These are phyloP conservation scores for Halictus ligatus DNA, from an alignment of 2,888 invertebrate species.

Conservation along the genomic window DNA sequence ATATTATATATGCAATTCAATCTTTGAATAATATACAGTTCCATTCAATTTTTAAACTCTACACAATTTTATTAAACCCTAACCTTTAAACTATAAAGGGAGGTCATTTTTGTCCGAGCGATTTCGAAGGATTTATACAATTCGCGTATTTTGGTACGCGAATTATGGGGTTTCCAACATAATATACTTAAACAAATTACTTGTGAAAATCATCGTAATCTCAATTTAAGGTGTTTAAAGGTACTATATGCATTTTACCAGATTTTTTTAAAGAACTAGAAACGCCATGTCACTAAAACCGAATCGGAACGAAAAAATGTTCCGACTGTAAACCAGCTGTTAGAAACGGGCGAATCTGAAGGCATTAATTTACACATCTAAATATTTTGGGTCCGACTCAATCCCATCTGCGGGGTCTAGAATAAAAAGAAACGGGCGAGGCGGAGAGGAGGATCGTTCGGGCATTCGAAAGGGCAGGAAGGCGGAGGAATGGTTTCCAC, in stretches of 20 bases:
- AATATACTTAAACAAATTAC: background rate
- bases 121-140: no score
- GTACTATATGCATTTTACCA: no score
- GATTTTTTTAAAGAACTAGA: no score
- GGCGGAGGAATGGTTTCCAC: slow-evolving; percentile 41
- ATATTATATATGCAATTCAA: background rate
- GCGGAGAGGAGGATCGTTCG: slow-evolving; percentile 24
- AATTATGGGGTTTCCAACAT: no score
- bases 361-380: background rate
- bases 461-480: slow-evolving; percentile 41
- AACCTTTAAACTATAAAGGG: no score
- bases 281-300: background rate
- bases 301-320: background rate
- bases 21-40: background rate
- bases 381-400: slow-evolving; percentile 63
- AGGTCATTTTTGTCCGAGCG: no score
- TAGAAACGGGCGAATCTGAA: background rate
- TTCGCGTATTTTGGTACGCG: no score
- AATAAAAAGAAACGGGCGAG: slow-evolving; percentile 34
- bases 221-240: no score
- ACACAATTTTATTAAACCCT: no score
- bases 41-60: background rate
- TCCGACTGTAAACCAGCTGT: background rate
- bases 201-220: no score
- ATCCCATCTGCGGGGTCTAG: slow-evolving; percentile 40